A percentile compares a stretch with the other conserved stretches of the same genome.
phyloP scores from a whole-genome alignment of 2,888 invertebrate species.

The Empis stercorea region DNA sequence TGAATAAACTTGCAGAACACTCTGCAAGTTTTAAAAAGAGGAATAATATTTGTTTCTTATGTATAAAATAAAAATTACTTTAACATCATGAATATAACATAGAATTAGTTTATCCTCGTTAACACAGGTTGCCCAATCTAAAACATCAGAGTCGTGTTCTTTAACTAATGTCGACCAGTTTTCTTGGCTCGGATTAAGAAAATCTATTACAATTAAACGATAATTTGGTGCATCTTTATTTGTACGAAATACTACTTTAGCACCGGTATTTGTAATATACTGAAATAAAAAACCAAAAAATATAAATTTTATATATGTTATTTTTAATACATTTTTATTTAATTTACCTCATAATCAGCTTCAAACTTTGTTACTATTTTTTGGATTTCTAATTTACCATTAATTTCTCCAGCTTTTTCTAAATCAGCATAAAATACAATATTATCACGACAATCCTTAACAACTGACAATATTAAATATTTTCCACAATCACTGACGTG shows the following conservation, averaged over 20 bases:
- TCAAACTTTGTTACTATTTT: conserved; percentile 81
- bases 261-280: conserved; percentile 82
- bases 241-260: conserved; percentile 73
- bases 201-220: conserved; percentile 71
- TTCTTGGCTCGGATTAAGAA: conserved; percentile 53
- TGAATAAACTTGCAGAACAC: conserved; percentile 67
- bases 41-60: not conserved
- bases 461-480: conserved; percentile 71
- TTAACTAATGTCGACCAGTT: conserved; percentile 71
- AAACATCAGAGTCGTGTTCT: conserved; percentile 74
- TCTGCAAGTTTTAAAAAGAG: conserved; percentile 43
- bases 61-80: conserved; percentile 42
- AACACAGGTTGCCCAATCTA: conserved; percentile 81
- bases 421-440: conserved; percentile 76
- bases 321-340: not conserved
- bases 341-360: conserved; percentile 77
- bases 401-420: conserved; percentile 47
- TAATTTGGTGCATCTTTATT: conserved; percentile 91
- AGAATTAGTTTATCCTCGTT: conserved; percentile 74
- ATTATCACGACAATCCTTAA: conserved; percentile 86
- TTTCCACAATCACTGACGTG: conserved; percentile 83
- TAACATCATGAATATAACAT: conserved; percentile 87
- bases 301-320: not conserved
- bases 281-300: conserved; percentile 36
- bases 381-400: conserved; percentile 51